These are phyloP conservation scores for Aphelinus atriplicis DNA, from an alignment of 1,140 invertebrate species.

Conservation along the genomic window DNA sequence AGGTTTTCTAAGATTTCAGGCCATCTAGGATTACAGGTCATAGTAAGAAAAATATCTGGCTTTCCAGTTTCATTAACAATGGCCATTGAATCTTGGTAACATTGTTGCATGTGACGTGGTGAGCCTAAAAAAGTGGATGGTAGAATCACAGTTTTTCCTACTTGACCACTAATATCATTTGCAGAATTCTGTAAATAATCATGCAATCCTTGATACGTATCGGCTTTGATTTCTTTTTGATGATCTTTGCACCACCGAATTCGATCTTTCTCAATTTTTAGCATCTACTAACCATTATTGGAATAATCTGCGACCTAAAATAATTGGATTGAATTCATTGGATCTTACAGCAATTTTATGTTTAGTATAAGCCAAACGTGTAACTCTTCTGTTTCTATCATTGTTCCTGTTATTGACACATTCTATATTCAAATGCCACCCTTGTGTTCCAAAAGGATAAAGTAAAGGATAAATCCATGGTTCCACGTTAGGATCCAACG, in stretches of 20 bases:
- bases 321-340: slow-evolving; percentile 22
- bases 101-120: slow-evolving; percentile 27
- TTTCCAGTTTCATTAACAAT: slow-evolving; percentile 28
- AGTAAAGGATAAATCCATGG: slow-evolving; percentile 34
- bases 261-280: slow-evolving; percentile 34
- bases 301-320: slow-evolving; percentile 18
- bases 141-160: slow-evolving; percentile 34
- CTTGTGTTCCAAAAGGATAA: slow-evolving; percentile 24
- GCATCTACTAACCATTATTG: slow-evolving; percentile 29
- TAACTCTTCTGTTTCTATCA: slow-evolving; percentile 12
- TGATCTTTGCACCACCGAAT: slow-evolving; percentile 27
- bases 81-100: slow-evolving; percentile 36
- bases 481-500: slow-evolving; percentile 27
- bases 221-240: slow-evolving; percentile 32
- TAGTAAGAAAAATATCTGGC: slow-evolving; percentile 35
- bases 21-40: slow-evolving; percentile 34
- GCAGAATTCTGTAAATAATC: slow-evolving; percentile 35
- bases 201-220: slow-evolving; percentile 31
- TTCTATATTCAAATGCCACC: slow-evolving; percentile 26
- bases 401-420: not conserved
- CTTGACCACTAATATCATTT: slow-evolving; percentile 2
- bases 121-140: slow-evolving; percentile 27
- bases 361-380: slow-evolving; percentile 17
- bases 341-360: slow-evolving; percentile 16
- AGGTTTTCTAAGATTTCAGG: slow-evolving; percentile 49